These are phyloP conservation scores for Myopa testacea DNA, from an alignment of 2,888 invertebrate species.

Conservation along the genomic window DNA sequence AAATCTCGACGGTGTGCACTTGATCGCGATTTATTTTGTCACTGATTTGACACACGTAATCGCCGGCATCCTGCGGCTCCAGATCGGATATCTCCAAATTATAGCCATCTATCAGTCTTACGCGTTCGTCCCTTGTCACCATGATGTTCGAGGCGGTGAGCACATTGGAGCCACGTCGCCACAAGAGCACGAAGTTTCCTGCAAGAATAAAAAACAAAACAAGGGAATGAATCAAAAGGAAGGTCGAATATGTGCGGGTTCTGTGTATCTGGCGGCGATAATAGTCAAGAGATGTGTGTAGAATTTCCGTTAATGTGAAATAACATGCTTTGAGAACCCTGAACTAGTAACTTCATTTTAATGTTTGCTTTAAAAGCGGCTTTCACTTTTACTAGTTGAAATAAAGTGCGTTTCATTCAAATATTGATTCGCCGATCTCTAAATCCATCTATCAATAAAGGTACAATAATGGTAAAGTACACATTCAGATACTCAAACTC, in stretches of 20 bases:
- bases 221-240: neutral
- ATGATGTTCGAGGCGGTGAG: slow-evolving; percentile 79
- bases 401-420: too few relatives aligned
- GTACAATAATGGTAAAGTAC: too few relatives aligned
- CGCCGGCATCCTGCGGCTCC: slow-evolving; percentile 76
- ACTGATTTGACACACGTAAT: slow-evolving; percentile 81
- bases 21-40: slow-evolving; percentile 77
- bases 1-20: slow-evolving; percentile 78
- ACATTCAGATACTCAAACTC: too few relatives aligned
- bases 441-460: too few relatives aligned
- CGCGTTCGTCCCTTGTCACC: slow-evolving; percentile 77
- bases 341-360: too few relatives aligned
- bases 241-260: neutral
- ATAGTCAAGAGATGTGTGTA: too few relatives aligned
- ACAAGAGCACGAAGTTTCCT: slow-evolving; percentile 77
- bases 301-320: too few relatives aligned
- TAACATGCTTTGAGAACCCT: too few relatives aligned
- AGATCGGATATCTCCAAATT: slow-evolving; percentile 79
- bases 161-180: slow-evolving; percentile 78
- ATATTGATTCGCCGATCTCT: too few relatives aligned
- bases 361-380: too few relatives aligned
- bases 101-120: slow-evolving; percentile 78
- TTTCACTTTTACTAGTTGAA: too few relatives aligned
- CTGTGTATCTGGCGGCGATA: too few relatives aligned
- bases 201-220: slow-evolving; percentile 46